These are phyloP conservation scores for Hedya salicella DNA, from an alignment of 2,888 invertebrate species.

Conservation along the genomic window DNA sequence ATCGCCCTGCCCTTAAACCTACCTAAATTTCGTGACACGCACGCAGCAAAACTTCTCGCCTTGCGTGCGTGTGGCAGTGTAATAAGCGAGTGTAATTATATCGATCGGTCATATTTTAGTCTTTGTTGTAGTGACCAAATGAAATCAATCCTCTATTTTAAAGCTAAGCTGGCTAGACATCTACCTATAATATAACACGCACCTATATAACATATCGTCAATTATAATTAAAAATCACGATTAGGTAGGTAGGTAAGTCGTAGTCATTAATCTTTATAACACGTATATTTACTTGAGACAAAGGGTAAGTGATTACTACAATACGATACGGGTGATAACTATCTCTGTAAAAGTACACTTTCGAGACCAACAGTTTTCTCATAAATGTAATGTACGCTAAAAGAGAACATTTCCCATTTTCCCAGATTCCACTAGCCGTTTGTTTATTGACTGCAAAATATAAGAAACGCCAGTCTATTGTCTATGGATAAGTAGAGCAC, in stretches of 20 bases:
- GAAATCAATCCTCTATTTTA: neutral
- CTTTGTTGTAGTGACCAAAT: neutral
- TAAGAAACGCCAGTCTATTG: constrained; percentile 4
- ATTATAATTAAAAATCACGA: too few relatives aligned
- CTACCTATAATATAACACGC: too few relatives aligned
- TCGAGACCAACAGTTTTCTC: neutral
- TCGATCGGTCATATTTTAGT: constrained; percentile 15
- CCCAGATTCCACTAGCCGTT: neutral
- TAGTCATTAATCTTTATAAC: too few relatives aligned
- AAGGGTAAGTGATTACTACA: too few relatives aligned
- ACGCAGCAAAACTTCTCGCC: neutral
- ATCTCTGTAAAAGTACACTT: neutral
- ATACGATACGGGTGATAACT: too few relatives aligned
- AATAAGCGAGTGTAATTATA: neutral
- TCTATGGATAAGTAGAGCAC: constrained; percentile 12
- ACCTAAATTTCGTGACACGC: too few relatives aligned
- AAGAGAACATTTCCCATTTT: neutral
- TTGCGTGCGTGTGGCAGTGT: neutral
- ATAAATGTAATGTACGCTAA: neutral
- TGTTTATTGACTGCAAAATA: constrained; percentile 6
- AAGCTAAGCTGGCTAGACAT: too few relatives aligned
- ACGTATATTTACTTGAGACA: too few relatives aligned
- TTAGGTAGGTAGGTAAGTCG: too few relatives aligned
- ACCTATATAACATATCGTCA: too few relatives aligned
- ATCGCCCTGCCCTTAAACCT: too few relatives aligned